Base-by-base conservation (phyloP, 2,113 vertebrate genomes). In the Corapipo altera region DNA sequence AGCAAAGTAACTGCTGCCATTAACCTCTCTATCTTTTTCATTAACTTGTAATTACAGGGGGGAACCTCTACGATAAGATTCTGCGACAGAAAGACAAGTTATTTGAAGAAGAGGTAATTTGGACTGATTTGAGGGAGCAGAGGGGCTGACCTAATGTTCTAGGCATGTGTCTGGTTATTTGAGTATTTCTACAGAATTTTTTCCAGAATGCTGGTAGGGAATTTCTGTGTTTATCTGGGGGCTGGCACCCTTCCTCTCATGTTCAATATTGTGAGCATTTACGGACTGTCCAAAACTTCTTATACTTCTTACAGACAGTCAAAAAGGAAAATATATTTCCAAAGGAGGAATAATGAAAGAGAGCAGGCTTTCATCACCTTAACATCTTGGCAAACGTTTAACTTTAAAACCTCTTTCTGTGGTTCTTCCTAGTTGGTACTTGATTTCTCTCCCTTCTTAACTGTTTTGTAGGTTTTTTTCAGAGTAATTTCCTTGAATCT, bases 61-160 rank as follows among this genome's bases (percentile, higher is more conserved):
- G 99, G 65, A 99, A 99, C 97, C 98, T 99, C 65, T 99, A 99
- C 37, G 99, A 99, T 96, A 99, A 99, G 98, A 99, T 99, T 95
- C 98, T 98, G 95, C 98, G 99, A 43, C 99, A 99, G 98, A 99
- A 99, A 85, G 99, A 99, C 95, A 98, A 98, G 70, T 98, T 99
- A 41, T 99, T 99, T 97, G 97, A 98, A 77, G 98, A 99, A 97
- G 98, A 99, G 99, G 99, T 99, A 98, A 97, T 95, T 82, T 87
- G 70, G 84, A 57, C 22, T 86, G 71, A 20, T 44, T 89, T 7
- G 90, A 88, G 72, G 95, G 89, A 71, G 59, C 13, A 46, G n/a
- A 55, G 88, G 82, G 80, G 58, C 65, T 95, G 69, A 74, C 82
- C 75, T 95, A 6, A 46, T 72, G 52, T 84, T 93, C 39, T 55